phyloP scores from a whole-genome alignment of 2,888 invertebrate genomes.

The Isotomurus palustris region DNA sequence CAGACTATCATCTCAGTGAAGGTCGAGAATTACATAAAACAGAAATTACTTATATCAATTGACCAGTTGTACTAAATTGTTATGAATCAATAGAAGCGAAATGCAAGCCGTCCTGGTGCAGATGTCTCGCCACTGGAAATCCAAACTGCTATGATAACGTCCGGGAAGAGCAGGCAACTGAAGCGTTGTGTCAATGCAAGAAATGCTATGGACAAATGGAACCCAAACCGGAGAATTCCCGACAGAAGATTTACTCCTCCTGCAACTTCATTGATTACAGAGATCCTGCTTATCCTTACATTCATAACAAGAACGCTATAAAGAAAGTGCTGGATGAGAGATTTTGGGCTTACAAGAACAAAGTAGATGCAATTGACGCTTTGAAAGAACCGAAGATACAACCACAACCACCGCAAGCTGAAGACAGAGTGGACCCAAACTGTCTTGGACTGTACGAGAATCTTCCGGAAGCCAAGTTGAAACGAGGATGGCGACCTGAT shows the following conservation, averaged over 20 bases:
- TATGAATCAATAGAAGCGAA: slow-evolving; percentile 16
- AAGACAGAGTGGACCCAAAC: slow-evolving; percentile 24
- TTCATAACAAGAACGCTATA: slow-evolving; percentile 24
- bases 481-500: slow-evolving; percentile 24
- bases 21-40: slow-evolving; percentile 8
- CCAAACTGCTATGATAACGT: slow-evolving; percentile 38
- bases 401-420: slow-evolving; percentile 11
- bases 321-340: slow-evolving; percentile 25
- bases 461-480: slow-evolving; percentile 14
- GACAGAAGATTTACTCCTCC: slow-evolving; percentile 29
- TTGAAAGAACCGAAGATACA: slow-evolving; percentile 32
- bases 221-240: slow-evolving; percentile 15
- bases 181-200: slow-evolving; percentile 31
- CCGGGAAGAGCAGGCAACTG: slow-evolving; percentile 28
- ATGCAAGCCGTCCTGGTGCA: slow-evolving; percentile 36
- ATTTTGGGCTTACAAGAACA: slow-evolving; percentile 34
- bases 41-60: neutral
- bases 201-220: slow-evolving; percentile 28
- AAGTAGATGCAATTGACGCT: slow-evolving; percentile 34
- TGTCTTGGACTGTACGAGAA: slow-evolving; percentile 28
- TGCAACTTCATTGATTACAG: slow-evolving; percentile 37
- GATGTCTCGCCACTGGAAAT: slow-evolving; percentile 41
- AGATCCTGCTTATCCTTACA: slow-evolving; percentile 36
- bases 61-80: neutral
- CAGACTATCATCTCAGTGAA: slow-evolving; percentile 36